A percentile compares a stretch with the other conserved stretches of the same genome.
These are phyloP conservation scores for Drosophila punjabiensis DNA, from an alignment of 1,140 invertebrate genomes.

Conservation along the genomic window DNA sequence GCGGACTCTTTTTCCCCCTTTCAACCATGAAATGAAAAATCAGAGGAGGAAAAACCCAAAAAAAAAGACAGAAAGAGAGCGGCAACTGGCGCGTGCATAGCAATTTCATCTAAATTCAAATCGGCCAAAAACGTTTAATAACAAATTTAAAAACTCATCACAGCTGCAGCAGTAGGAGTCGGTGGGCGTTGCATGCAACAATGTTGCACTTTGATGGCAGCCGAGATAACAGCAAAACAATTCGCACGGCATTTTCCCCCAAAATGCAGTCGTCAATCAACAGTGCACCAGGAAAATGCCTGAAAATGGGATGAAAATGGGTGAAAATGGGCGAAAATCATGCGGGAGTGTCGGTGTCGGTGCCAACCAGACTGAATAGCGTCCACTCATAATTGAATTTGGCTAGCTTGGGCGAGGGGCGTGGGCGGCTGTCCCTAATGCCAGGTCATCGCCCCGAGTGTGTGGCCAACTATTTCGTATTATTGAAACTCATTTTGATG, in stretches of 20 bases:
- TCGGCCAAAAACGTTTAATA: constrained; percentile 79
- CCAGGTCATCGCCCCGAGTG: constrained; percentile 30
- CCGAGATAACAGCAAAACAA: constrained; percentile 47
- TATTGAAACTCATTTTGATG: constrained; percentile 74
- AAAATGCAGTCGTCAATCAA: constrained; percentile 77
- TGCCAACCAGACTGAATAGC: constrained; percentile 28
- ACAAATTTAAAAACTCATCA: constrained; percentile 80
- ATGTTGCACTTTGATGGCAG: constrained; percentile 64
- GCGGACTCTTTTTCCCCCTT: constrained; percentile 15
- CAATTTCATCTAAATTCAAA: constrained; percentile 80
- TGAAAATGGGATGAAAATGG: constrained; percentile 1
- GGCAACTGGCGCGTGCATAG: constrained; percentile 3
- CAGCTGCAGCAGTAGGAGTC: constrained; percentile 4
- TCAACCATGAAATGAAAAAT: constrained; percentile 38
- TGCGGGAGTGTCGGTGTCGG: constrained; percentile 6
- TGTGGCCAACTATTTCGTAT: constrained; percentile 51
- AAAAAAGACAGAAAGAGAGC: constrained; percentile 13
- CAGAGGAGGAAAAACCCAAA: constrained; percentile 17
- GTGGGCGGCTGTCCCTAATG: neutral
- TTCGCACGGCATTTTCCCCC: constrained; percentile 47
- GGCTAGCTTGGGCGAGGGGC: constrained; percentile 19
- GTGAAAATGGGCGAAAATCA: constrained; percentile 5
- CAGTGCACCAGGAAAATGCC: constrained; percentile 21
- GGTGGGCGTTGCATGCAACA: constrained; percentile 28
- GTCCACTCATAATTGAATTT: constrained; percentile 77